A percentile compares a stretch with the other conserved stretches of the same genome.
Conservation (phyloP, 2,888 invertebrate genomes). For the Drosophila gaucha region DNA sequence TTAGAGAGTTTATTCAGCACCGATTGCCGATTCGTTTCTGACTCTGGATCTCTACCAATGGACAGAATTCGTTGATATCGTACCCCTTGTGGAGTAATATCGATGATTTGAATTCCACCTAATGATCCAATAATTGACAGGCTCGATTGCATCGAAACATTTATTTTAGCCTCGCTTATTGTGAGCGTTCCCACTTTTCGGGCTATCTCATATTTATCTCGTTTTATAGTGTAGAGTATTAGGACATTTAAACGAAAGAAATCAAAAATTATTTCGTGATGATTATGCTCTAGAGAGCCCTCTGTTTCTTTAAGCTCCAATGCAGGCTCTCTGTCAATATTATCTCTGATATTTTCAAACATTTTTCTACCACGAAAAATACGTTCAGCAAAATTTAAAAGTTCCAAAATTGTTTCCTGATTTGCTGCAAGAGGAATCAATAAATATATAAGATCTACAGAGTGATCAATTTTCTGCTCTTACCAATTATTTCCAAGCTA, state of each 20-base stretch:
- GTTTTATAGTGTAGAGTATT: constrained; percentile 91
- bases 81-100: constrained; percentile 93
- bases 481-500: constrained; percentile 97
- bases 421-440: constrained; percentile 87
- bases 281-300: constrained; percentile 85
- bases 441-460: too few species aligned
- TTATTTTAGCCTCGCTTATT: constrained; percentile 94
- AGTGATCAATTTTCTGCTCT: too few species aligned
- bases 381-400: constrained; percentile 94
- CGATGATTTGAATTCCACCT: constrained; percentile 95
- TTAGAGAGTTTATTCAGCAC: constrained; percentile 82
- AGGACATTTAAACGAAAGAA: constrained; percentile 96
- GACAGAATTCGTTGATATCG: constrained; percentile 94
- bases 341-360: constrained; percentile 21
- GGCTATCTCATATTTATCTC: constrained; percentile 89
- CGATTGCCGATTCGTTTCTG: constrained; percentile 78
- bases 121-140: constrained; percentile 93
- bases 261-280: constrained; percentile 93
- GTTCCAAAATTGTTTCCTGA: constrained; percentile 97
- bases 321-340: constrained; percentile 21
- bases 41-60: constrained; percentile 91
- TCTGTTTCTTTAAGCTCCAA: constrained; percentile 39
- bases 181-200: constrained; percentile 97
- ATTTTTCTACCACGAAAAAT: constrained; percentile 86
- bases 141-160: constrained; percentile 88